Percentiles rank a stretch among this genome's conserved stretches.
phyloP scores from a whole-genome alignment of 2,113 vertebrate genomes.

The Psilopsiagon aurifrons region DNA sequence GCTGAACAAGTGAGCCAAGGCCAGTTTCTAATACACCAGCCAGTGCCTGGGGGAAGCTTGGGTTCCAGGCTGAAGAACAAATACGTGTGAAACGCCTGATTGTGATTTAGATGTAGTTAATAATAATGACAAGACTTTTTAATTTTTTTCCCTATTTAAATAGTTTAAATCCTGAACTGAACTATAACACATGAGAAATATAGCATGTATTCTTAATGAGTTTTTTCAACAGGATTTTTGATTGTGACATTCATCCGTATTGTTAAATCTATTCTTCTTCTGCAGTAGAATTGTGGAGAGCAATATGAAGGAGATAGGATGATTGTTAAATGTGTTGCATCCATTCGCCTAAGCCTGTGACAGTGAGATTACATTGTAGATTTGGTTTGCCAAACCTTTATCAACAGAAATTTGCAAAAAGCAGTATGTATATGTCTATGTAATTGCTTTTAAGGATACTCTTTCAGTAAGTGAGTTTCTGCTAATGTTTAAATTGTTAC shows the following conservation, averaged over 20 bases:
- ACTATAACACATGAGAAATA: neutral
- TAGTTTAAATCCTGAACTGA: neutral
- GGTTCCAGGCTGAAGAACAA: neutral
- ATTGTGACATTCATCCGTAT: neutral
- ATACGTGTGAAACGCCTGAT: neutral
- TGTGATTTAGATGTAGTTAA: neutral
- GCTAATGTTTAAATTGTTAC: neutral
- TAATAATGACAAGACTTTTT: neutral
- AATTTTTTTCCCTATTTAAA: fast-evolving
- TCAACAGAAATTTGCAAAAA: neutral
- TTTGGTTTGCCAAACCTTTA: neutral
- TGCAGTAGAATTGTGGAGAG: neutral
- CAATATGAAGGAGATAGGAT: neutral
- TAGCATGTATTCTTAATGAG: neutral
- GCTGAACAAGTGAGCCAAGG: neutral
- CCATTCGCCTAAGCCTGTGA: neutral
- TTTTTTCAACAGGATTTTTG: neutral
- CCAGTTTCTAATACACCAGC: neutral
- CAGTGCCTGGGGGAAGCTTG: neutral
- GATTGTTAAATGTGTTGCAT: neutral
- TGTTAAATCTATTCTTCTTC: neutral
- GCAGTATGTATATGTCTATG: neutral
- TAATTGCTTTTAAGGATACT: neutral
- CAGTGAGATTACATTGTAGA: neutral
- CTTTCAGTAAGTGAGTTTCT: neutral